These are phyloP conservation scores for Sweltsa coloradensis DNA, from an alignment of 1,140 invertebrate genomes.

Conservation along the genomic window DNA sequence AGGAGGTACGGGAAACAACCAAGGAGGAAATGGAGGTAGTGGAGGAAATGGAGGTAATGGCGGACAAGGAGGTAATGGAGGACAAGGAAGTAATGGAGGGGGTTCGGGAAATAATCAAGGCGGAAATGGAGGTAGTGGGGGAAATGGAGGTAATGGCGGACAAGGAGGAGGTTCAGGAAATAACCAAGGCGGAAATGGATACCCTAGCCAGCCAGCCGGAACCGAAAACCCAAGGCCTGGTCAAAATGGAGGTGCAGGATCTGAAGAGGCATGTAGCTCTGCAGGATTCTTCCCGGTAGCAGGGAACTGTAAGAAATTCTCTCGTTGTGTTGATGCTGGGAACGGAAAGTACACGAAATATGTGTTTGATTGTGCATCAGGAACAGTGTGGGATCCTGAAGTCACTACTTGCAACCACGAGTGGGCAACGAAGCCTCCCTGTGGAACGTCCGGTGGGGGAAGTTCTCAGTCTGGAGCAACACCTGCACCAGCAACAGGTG, in stretches of 20 bases:
- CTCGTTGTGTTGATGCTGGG: conserved; percentile 48
- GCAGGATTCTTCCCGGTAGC: conserved; percentile 35
- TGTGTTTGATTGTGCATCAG: conserved; percentile 48
- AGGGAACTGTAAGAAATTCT: conserved; percentile 50
- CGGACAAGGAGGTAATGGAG: not conserved
- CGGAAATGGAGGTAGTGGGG: conserved; percentile 1
- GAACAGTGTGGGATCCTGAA: conserved; percentile 49
- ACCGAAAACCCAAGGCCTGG: not conserved
- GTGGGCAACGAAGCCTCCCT: not conserved
- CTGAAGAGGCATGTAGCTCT: conserved; percentile 6
- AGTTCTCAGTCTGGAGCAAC: not conserved
- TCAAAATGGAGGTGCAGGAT: not conserved
- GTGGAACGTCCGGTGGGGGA: not conserved
- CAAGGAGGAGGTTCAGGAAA: not conserved
- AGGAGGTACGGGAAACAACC: not conserved
- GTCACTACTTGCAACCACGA: conserved; percentile 46
- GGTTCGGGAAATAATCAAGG: too few species aligned
- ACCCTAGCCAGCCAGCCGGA: too few species aligned
- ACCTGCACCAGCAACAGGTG: not conserved
- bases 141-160: not conserved
- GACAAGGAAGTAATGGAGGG: too few species aligned
- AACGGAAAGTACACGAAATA: conserved; percentile 38
- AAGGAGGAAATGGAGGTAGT: not conserved
- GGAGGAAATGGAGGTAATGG: not conserved
- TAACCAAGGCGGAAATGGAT: not conserved